Conservation (phyloP, 30 jellyfish, hydroid and myxozoan genomes). For the Aurelia sp. region DNA sequence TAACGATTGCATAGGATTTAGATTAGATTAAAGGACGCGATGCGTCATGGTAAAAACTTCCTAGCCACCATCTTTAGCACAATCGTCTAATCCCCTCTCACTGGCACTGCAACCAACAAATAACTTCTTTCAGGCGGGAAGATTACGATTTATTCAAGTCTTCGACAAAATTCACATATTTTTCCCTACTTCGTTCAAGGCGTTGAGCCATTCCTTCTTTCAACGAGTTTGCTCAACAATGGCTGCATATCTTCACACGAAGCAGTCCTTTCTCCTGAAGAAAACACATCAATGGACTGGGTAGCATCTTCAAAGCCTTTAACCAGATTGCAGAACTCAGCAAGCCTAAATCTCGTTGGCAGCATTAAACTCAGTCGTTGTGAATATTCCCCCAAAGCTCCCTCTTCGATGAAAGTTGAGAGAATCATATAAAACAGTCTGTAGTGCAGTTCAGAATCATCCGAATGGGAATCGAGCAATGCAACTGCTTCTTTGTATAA, state of each 20-base stretch:
- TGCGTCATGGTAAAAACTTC: no score
- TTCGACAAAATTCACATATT: no score
- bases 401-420: constrained; percentile 35
- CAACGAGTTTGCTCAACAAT: background rate
- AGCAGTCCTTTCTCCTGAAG: background rate
- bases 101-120: no score
- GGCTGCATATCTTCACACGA: constrained; percentile 51
- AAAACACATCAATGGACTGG: constrained; percentile 35
- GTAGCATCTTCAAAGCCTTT: constrained; percentile 35
- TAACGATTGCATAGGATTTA: no score
- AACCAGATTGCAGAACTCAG: constrained; percentile 32
- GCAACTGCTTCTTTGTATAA: constrained; percentile 37
- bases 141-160: no score
- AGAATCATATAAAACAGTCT: constrained; percentile 35
- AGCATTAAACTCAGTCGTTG: constrained; percentile 20
- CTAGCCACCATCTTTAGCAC: no score
- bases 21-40: no score
- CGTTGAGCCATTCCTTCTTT: background rate
- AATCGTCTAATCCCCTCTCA: no score
- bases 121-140: no score
- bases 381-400: constrained; percentile 8
- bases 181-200: no score
- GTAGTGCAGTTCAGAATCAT: constrained; percentile 10
- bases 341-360: constrained; percentile 42
- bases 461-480: constrained; percentile 21